These are phyloP conservation scores for Monomorium pharaonis DNA, from an alignment of 1,140 invertebrate species.

Conservation along the genomic window DNA sequence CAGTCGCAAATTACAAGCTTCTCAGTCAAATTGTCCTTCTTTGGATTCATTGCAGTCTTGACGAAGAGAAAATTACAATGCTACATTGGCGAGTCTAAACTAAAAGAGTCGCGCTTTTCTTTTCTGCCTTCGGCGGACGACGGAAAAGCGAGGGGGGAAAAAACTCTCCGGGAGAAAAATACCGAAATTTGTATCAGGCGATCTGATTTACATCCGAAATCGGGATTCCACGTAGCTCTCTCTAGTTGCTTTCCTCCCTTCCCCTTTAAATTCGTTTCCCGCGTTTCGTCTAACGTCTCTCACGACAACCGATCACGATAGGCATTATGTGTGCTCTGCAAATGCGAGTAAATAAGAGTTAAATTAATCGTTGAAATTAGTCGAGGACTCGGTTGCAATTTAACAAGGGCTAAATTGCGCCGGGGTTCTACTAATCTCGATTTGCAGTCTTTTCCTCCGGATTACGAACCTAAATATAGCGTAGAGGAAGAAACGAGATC, in stretches of 20 bases:
- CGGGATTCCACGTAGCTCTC: neutral
- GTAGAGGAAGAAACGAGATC: neutral
- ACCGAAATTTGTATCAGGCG: neutral
- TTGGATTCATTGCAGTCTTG: slow-evolving; percentile 84
- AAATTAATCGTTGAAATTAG: slow-evolving; percentile 3
- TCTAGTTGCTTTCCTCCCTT: neutral
- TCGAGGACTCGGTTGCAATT: neutral
- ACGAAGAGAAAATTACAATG: slow-evolving; percentile 66
- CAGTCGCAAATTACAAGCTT: slow-evolving; percentile 45
- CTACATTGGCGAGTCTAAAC: slow-evolving; percentile 28
- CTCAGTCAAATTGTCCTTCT: slow-evolving; percentile 81
- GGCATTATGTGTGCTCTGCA: neutral
- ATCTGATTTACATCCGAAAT: neutral
- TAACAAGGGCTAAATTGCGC: neutral
- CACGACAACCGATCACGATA: slow-evolving; percentile 3
- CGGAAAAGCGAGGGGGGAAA: neutral
- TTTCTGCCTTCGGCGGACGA: neutral
- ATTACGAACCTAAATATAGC: neutral
- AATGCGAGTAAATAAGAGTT: neutral
- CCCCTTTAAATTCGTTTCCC: slow-evolving; percentile 7
- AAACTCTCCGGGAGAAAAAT: neutral
- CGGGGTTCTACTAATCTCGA: neutral
- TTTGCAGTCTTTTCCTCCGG: neutral
- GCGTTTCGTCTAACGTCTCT: neutral
- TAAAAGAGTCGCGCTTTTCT: neutral